Percentiles rank a stretch among this genome's conserved stretches.
Conservation (phyloP, 2,888 invertebrate genomes). For the Microplitis deprimator region DNA sequence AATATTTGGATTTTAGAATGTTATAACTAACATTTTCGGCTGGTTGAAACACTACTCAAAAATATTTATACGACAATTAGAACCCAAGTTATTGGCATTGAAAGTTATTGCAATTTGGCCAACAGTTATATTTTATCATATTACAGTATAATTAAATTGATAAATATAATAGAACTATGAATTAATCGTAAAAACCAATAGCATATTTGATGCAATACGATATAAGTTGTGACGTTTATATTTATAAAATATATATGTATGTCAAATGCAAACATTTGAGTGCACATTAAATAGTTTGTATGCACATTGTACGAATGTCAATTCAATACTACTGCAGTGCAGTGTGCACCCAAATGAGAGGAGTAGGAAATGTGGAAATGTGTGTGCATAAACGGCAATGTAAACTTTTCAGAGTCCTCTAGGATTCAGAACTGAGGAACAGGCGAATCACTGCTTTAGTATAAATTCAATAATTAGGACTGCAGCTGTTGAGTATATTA, state of each 20-base stretch:
- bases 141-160: no score
- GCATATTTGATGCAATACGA: no score
- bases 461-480: slow-evolving; percentile 55
- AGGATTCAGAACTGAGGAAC: neutral
- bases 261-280: neutral
- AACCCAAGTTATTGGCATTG: no score
- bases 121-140: no score
- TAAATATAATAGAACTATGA: no score
- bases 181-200: no score
- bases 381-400: neutral
- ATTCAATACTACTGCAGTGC: neutral
- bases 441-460: slow-evolving; percentile 27
- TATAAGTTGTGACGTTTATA: neutral
- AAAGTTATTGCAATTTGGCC: no score
- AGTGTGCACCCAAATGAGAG: neutral
- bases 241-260: neutral
- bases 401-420: neutral
- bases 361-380: neutral
- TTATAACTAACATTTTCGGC: no score
- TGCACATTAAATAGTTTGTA: neutral
- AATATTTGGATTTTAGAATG: no score
- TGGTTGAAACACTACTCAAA: no score
- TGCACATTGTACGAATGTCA: neutral
- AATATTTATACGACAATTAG: no score
- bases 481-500: slow-evolving; percentile 59